Percentiles rank a stretch among this genome's conserved stretches.
Conservation (phyloP, 2,113 vertebrate genomes). For the Fulmarus glacialis region DNA sequence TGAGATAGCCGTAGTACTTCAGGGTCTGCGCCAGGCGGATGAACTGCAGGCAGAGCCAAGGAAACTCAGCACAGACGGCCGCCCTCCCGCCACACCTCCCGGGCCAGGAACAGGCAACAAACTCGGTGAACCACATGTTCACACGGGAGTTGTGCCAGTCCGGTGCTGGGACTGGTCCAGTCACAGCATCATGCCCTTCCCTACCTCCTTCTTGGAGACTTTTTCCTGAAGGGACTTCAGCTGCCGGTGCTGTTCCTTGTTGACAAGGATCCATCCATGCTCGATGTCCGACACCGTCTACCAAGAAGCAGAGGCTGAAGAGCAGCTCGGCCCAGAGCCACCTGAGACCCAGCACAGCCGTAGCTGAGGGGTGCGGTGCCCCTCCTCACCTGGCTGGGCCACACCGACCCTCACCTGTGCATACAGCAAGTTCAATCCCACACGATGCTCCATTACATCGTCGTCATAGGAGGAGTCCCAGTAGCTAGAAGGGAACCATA, state of each 20-base stretch:
- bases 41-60: slow-evolving; percentile 77
- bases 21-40: slow-evolving; percentile 94
- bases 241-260: slow-evolving; percentile 96
- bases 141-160: rapidly evolving
- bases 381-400: neutral
- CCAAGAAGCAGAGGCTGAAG: neutral
- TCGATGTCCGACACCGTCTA: slow-evolving; percentile 96
- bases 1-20: slow-evolving; percentile 95
- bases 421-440: slow-evolving; percentile 93
- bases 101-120: rapidly evolving
- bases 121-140: rapidly evolving
- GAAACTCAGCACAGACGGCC: neutral
- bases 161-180: neutral
- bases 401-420: slow-evolving; percentile 83
- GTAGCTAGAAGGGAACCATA: slow-evolving; percentile 80
- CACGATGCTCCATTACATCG: slow-evolving; percentile 94
- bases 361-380: neutral
- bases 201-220: slow-evolving; percentile 97
- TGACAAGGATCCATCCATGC: slow-evolving; percentile 94
- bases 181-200: rapidly evolving
- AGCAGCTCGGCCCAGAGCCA: neutral
- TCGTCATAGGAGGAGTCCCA: slow-evolving; percentile 95
- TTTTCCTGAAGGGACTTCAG: slow-evolving; percentile 98
- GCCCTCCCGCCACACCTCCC: neutral
- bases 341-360: neutral